phyloP scores from a whole-genome alignment of 2,888 invertebrate genomes.

The Lysandra bellargus region DNA sequence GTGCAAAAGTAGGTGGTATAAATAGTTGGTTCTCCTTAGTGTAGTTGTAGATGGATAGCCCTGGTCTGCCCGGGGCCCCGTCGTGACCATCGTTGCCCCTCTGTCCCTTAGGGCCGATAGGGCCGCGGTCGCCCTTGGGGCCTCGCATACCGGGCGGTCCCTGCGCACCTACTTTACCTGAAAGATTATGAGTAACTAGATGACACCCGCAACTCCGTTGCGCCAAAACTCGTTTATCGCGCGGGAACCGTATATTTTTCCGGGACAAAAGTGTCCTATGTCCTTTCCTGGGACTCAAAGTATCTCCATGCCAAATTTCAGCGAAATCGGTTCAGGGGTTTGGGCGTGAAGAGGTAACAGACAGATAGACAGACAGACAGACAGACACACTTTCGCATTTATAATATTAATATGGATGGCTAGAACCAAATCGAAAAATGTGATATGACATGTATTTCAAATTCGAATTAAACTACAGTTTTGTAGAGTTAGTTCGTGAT shows the following conservation, averaged over 20 bases:
- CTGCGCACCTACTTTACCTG: conserved; percentile 83
- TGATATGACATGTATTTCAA: background rate
- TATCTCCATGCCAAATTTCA: too few relatives aligned
- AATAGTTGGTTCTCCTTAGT: conserved; percentile 85
- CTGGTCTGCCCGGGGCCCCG: conserved; percentile 89
- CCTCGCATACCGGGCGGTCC: conserved; percentile 88
- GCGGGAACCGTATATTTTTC: too few relatives aligned
- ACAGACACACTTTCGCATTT: too few relatives aligned
- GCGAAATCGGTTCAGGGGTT: too few relatives aligned
- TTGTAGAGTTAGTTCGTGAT: background rate
- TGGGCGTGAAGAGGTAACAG: too few relatives aligned
- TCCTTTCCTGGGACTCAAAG: too few relatives aligned
- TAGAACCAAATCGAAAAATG: too few relatives aligned
- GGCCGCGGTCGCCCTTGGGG: conserved; percentile 84
- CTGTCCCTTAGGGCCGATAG: conserved; percentile 85
- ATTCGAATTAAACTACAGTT: background rate
- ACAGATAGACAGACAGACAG: too few relatives aligned
- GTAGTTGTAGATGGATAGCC: conserved; percentile 88
- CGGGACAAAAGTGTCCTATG: too few relatives aligned
- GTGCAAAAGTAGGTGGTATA: conserved; percentile 91
- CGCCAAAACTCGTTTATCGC: too few relatives aligned
- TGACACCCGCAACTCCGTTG: too few relatives aligned
- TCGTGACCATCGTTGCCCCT: conserved; percentile 87
- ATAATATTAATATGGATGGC: too few relatives aligned
- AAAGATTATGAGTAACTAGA: background rate